Evolutionary conservation across 1,140 invertebrate species (phyloP).

Genomic region (Drosophila mayri): DNA sequence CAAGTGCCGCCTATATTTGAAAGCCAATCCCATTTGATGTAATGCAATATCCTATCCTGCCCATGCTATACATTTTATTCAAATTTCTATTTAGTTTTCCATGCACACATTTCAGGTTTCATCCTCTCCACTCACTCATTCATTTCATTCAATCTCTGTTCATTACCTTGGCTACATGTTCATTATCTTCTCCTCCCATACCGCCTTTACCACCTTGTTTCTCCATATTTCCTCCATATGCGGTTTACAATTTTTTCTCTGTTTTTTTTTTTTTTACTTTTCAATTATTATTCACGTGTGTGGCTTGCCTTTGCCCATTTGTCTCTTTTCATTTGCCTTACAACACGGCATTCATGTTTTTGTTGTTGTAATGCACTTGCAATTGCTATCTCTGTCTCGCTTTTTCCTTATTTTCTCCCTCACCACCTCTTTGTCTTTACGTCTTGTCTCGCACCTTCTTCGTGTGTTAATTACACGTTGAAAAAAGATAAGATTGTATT

Average conservation of each 20-base stretch:
- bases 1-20: not conserved
- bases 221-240: conserved; percentile 16
- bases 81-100: conserved; percentile 28
- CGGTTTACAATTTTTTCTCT: conserved; percentile 39
- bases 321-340: conserved; percentile 48
- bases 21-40: conserved; percentile 3
- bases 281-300: conserved; percentile 65
- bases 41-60: not conserved
- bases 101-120: conserved; percentile 29
- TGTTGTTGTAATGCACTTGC: conserved; percentile 52
- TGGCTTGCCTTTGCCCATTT: conserved; percentile 43
- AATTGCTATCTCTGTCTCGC: conserved; percentile 22
- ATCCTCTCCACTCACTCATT: conserved; percentile 20
- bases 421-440: conserved; percentile 12
- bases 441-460: conserved; percentile 33
- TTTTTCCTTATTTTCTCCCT: not conserved
- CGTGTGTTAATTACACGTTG: conserved; percentile 13
- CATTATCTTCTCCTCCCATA: conserved; percentile 3
- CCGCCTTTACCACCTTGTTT: not conserved
- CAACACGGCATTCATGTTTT: conserved; percentile 22
- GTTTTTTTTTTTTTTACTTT: conserved; percentile 21
- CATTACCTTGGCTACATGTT: conserved; percentile 34
- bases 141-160: conserved; percentile 45
- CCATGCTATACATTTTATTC: conserved; percentile 18
- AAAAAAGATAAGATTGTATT: not conserved